Evolutionary conservation across 2,113 vertebrate species (phyloP).

Genomic region (Andinoacara biseriatus): DNA sequence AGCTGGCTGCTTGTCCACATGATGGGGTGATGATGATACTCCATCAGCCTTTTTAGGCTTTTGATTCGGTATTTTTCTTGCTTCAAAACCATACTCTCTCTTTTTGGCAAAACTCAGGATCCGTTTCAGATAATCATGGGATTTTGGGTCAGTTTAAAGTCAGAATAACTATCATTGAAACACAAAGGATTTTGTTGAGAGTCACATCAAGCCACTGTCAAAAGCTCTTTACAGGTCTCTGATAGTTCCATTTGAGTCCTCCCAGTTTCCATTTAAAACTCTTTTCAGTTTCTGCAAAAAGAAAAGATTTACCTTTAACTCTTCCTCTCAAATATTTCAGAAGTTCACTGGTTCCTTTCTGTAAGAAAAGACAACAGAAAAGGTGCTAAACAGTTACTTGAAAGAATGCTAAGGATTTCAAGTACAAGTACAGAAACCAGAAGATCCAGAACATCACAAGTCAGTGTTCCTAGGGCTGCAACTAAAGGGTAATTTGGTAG

Average conservation of each 20-base stretch:
- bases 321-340: constrained; percentile 91
- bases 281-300: neutral
- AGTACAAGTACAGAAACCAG: too few relatives aligned
- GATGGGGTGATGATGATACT: too few relatives aligned
- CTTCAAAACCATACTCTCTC: neutral
- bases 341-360: constrained; percentile 96
- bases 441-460: too few relatives aligned
- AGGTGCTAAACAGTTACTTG: neutral
- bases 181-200: neutral
- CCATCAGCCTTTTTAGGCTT: too few relatives aligned
- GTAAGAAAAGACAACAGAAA: constrained; percentile 43
- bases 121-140: neutral
- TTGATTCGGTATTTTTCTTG: neutral
- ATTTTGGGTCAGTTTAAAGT: neutral
- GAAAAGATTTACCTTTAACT: constrained; percentile 85
- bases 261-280: neutral
- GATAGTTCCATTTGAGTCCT: neutral
- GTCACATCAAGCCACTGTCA: neutral
- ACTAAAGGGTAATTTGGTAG: too few relatives aligned
- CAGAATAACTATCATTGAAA: neutral
- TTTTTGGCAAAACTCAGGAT: neutral
- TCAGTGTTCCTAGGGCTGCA: too few relatives aligned
- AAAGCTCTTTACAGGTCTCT: neutral
- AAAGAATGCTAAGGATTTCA: neutral
- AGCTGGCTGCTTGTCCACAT: too few relatives aligned